Conservation (phyloP, 1,140 invertebrate species). For the Drosophila varians region DNA sequence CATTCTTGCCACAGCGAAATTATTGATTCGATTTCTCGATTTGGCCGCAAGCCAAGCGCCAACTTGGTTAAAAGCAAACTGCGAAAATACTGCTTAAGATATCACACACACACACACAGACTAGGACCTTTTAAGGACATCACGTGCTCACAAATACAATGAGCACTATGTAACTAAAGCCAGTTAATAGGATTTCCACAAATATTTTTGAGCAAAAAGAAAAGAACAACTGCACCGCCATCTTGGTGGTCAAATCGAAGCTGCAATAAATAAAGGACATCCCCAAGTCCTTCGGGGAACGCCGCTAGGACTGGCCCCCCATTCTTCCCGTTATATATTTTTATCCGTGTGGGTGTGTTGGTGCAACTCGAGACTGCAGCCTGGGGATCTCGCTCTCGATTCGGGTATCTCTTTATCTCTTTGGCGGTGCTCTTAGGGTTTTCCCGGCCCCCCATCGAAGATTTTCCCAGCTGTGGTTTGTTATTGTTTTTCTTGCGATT, state of each 20-base stretch:
- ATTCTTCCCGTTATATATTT: too few species aligned
- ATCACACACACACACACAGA: constrained; percentile 19
- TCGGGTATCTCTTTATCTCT: constrained; percentile 15
- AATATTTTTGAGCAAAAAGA: background rate
- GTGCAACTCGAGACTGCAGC: constrained; percentile 63
- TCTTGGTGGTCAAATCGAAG: constrained; percentile 30
- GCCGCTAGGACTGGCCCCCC: constrained; percentile 34
- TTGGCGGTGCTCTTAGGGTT: constrained; percentile 54
- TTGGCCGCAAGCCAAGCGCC: constrained; percentile 67
- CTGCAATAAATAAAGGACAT: constrained; percentile 46
- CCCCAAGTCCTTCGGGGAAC: constrained; percentile 9
- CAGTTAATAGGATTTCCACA: background rate
- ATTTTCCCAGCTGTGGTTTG: constrained; percentile 75
- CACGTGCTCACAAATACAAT: background rate
- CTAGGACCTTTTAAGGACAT: constrained; percentile 2
- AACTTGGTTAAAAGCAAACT: constrained; percentile 52
- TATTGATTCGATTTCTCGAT: constrained; percentile 69
- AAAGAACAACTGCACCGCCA: constrained; percentile 12
- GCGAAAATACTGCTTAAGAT: constrained; percentile 62
- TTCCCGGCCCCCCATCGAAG: constrained; percentile 9
- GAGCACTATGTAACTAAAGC: background rate
- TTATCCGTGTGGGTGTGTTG: constrained; percentile 1
- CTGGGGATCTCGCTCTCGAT: constrained; percentile 17
- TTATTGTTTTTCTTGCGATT: constrained; percentile 75
- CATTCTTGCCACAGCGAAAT: constrained; percentile 41